Percentiles rank a stretch among this genome's conserved stretches.
phyloP scores from a whole-genome alignment of 2,797 vertebrate species.

The Cirrhinus molitorella region DNA sequence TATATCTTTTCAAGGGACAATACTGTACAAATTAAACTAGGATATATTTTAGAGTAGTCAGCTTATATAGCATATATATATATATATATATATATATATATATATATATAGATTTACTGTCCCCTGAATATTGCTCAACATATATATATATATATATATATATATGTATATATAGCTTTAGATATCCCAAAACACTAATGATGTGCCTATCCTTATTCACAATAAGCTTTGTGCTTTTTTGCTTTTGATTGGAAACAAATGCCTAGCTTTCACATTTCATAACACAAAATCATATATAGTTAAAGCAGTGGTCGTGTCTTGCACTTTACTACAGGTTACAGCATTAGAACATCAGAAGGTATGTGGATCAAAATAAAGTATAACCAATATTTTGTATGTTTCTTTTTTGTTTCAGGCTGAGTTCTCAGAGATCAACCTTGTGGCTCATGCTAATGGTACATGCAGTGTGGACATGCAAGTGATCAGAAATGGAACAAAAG shows the following conservation, averaged over 20 bases:
- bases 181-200: too few species aligned
- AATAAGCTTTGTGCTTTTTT: neutral
- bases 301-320: neutral
- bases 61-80: too few species aligned
- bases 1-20: too few species aligned
- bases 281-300: neutral
- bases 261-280: neutral
- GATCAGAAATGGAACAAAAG: conserved; percentile 89
- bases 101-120: too few species aligned
- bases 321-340: neutral
- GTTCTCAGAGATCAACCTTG: conserved; percentile 95
- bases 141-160: too few species aligned
- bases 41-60: too few species aligned
- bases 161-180: too few species aligned
- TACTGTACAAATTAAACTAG: too few species aligned
- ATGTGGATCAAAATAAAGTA: neutral
- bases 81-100: too few species aligned
- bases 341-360: neutral
- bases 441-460: conserved; percentile 91
- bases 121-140: too few species aligned
- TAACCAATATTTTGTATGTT: neutral
- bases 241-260: neutral
- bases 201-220: too few species aligned
- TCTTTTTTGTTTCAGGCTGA: conserved; percentile 82
- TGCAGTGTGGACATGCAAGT: conserved; percentile 94